Conservation (phyloP, 2,113 vertebrate species). For the Scomber scombrus region DNA sequence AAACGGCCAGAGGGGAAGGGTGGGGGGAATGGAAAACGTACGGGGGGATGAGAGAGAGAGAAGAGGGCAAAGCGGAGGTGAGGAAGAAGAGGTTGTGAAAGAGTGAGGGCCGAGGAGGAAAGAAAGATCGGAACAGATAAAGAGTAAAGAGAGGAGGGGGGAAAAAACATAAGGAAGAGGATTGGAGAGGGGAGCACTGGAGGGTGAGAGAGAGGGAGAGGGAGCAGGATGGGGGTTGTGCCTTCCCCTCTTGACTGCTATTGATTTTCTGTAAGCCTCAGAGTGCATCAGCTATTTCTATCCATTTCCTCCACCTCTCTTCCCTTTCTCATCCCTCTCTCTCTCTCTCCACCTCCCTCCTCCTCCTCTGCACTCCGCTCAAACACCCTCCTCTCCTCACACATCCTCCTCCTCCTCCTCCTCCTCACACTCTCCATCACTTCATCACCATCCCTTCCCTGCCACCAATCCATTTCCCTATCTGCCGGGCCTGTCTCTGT, state of each 20-base stretch:
- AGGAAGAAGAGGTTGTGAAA: slow-evolving; percentile 36
- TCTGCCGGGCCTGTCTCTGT: slow-evolving; percentile 68
- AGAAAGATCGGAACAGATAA: slow-evolving; percentile 35
- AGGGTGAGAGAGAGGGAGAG: slow-evolving; percentile 17
- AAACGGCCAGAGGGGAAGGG: background rate
- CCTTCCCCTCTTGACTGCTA: slow-evolving; percentile 81
- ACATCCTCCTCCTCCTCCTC: slow-evolving; percentile 48
- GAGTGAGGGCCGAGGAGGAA: slow-evolving; percentile 42
- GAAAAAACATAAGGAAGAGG: slow-evolving; percentile 19
- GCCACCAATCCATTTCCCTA: slow-evolving; percentile 71
- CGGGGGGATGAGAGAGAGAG: background rate
- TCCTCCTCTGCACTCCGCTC: slow-evolving; percentile 38
- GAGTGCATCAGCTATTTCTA: slow-evolving; percentile 85
- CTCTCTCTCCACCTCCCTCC: slow-evolving; percentile 2
- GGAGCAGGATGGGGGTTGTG: slow-evolving; percentile 70
- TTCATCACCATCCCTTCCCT: slow-evolving; percentile 73
- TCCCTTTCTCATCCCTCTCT: slow-evolving; percentile 54
- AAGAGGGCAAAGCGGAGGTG: slow-evolving; percentile 24
- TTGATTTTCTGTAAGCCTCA: slow-evolving; percentile 83
- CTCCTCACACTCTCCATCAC: slow-evolving; percentile 76
- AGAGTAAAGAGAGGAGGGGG: slow-evolving; percentile 2
- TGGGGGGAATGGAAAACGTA: background rate
- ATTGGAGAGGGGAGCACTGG: slow-evolving; percentile 1
- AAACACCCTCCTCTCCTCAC: slow-evolving; percentile 64
- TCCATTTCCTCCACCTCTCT: slow-evolving; percentile 80